These are phyloP conservation scores for Colossoma macropomum DNA, from an alignment of 2,113 vertebrate species.

Conservation along the genomic window DNA sequence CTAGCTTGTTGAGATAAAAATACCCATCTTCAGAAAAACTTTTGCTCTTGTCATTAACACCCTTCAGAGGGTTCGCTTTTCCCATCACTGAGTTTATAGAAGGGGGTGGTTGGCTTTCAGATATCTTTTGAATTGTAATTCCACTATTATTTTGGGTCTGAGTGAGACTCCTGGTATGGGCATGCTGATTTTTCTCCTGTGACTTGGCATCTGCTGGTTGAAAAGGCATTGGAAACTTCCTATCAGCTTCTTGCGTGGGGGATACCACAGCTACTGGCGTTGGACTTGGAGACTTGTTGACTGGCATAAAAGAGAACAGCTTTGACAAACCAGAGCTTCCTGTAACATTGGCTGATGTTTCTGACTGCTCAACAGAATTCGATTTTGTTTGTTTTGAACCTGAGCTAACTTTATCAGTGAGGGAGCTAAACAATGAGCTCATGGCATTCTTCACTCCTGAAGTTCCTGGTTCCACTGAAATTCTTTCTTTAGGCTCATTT, in stretches of 20 bases:
- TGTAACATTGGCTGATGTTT: conserved; percentile 62
- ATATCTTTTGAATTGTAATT: conserved; percentile 50
- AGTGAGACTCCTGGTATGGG: conserved; percentile 12
- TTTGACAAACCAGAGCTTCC: conserved; percentile 75
- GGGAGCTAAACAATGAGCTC: conserved; percentile 84
- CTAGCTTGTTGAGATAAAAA: conserved; percentile 39
- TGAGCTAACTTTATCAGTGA: conserved; percentile 85
- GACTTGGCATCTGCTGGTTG: conserved; percentile 62
- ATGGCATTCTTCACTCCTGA: conserved; percentile 84
- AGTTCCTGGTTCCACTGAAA: conserved; percentile 68
- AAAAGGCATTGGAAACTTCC: conserved; percentile 66
- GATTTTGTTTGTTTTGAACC: conserved; percentile 78
- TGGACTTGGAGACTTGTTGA: conserved; percentile 65
- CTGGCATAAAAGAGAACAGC: conserved; percentile 72
- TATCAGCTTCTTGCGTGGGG: conserved; percentile 69
- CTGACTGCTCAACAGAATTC: conserved; percentile 76
- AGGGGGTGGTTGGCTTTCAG: conserved; percentile 65
- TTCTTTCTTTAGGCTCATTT: conserved; percentile 51
- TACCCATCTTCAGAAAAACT: conserved; percentile 28
- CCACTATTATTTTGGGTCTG: conserved; percentile 37
- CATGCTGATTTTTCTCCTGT: conserved; percentile 47
- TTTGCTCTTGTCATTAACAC: conserved; percentile 26
- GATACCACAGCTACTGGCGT: conserved; percentile 74
- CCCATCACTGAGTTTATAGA: conserved; percentile 79
- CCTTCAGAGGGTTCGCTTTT: conserved; percentile 80